Percentiles rank a stretch among this genome's conserved stretches.
Evolutionary conservation across 2,113 vertebrate genomes (phyloP).

Genomic region (Cercocebus atys): DNA sequence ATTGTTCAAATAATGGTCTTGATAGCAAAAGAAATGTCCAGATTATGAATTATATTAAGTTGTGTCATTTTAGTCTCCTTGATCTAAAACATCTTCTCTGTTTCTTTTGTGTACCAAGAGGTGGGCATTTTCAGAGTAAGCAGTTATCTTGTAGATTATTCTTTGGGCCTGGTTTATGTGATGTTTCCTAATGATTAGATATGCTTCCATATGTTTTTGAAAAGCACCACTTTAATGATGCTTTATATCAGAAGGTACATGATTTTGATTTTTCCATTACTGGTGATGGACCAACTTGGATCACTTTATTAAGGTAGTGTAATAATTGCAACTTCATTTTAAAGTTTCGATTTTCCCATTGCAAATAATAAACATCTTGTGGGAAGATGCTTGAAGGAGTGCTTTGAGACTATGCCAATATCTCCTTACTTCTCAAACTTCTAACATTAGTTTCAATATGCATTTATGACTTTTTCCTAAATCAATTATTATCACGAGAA

Average conservation of each 20-base stretch:
- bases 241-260: background rate
- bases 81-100: background rate
- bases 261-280: background rate
- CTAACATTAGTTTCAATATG: background rate
- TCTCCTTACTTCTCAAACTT: background rate
- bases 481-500: background rate
- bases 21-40: background rate
- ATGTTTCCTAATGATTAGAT: background rate
- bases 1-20: background rate
- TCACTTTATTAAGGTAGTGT: background rate
- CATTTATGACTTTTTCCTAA: background rate
- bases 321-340: background rate
- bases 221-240: background rate
- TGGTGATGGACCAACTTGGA: background rate
- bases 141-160: background rate
- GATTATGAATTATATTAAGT: background rate
- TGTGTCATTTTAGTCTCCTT: background rate
- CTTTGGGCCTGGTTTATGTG: background rate
- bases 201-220: background rate
- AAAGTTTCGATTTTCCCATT: background rate
- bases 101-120: background rate
- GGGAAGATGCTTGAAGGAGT: background rate
- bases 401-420: background rate
- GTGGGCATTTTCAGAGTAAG: background rate
- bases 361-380: background rate